Conservation (phyloP, 2,888 invertebrate species). For the Agrotis clavis region DNA sequence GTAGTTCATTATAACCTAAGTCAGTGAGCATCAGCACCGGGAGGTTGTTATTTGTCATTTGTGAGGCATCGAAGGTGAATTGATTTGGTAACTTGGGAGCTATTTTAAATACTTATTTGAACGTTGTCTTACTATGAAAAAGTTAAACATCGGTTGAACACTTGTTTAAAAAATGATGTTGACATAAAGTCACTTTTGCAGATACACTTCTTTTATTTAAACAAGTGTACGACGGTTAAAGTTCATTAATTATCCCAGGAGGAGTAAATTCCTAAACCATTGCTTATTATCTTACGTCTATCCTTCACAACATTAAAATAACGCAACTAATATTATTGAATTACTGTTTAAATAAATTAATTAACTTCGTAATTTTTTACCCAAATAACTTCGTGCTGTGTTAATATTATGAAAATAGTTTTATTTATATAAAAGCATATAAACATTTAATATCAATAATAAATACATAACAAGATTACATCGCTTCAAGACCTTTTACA, state of each 20-base stretch:
- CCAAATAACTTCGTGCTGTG: neutral
- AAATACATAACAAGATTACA: neutral
- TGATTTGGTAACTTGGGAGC: conserved; percentile 1
- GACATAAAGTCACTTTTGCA: no score
- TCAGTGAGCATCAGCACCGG: conserved; percentile 41
- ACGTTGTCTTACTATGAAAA: no score
- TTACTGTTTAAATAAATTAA: neutral
- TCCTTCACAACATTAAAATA: no score
- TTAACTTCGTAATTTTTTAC: neutral
- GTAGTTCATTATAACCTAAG: conserved; percentile 50
- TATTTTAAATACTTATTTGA: neutral
- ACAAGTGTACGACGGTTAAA: no score
- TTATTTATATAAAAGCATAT: neutral
- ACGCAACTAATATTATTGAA: neutral
- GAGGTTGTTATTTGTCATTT: conserved; percentile 31
- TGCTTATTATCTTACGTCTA: no score
- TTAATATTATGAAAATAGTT: neutral
- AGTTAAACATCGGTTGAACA: no score
- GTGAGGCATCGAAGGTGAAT: conserved; percentile 16
- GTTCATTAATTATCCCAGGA: no score
- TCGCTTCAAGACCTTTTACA: neutral
- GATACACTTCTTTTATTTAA: no score
- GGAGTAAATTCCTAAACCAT: no score
- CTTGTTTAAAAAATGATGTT: no score
- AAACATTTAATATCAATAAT: neutral